phyloP scores from a whole-genome alignment of 2,113 vertebrate species.

The Aegotheles bennettii region DNA sequence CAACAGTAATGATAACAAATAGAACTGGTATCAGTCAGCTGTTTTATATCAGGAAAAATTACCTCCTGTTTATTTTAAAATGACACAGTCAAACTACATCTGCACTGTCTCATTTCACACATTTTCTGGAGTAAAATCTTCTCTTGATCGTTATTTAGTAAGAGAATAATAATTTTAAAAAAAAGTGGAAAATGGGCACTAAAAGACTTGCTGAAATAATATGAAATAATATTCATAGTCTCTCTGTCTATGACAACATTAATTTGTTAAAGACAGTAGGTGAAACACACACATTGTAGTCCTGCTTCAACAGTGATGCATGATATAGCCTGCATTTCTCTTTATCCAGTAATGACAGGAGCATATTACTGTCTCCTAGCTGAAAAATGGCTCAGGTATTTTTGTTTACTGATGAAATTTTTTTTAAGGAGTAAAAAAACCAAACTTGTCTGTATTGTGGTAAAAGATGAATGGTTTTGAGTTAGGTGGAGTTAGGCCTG shows the following conservation, averaged over 20 bases:
- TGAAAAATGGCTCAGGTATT: not conserved
- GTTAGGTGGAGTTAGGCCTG: not conserved
- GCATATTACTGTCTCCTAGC: not conserved
- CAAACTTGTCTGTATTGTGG: too few species aligned
- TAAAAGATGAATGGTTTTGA: not conserved
- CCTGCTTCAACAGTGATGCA: not conserved
- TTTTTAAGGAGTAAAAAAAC: not conserved
- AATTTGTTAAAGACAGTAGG: not conserved
- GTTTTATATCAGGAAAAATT: constrained; percentile 28
- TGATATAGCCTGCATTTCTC: not conserved
- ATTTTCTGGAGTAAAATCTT: not conserved
- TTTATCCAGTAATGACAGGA: not conserved
- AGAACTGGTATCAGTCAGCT: constrained; percentile 26
- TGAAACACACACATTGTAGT: not conserved
- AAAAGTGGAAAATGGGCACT: not conserved
- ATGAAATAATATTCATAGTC: not conserved
- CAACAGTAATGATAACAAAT: constrained; percentile 36
- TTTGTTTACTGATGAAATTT: not conserved
- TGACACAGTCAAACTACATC: not conserved
- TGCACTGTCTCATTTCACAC: constrained; percentile 10
- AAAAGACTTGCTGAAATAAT: not conserved
- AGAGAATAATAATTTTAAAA: not conserved
- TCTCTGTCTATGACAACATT: not conserved
- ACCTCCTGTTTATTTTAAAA: constrained; percentile 31
- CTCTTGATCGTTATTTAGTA: not conserved